phyloP scores from a whole-genome alignment of 1,140 invertebrate species.

The Cyrtorhinus lividipennis region DNA sequence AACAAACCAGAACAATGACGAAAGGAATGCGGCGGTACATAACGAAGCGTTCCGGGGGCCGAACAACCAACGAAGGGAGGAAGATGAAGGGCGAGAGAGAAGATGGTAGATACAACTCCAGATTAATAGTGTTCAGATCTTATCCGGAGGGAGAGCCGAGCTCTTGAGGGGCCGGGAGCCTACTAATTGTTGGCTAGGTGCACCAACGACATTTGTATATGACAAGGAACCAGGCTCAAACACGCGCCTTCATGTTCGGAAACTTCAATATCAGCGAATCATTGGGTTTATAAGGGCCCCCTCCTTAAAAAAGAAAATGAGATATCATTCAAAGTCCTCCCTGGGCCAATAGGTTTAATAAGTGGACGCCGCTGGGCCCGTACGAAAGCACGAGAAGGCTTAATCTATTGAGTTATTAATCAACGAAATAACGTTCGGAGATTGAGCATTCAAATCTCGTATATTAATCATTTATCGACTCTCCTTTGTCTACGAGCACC shows the following conservation, averaged over 20 bases:
- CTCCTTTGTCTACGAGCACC: neutral
- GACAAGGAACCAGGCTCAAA: neutral
- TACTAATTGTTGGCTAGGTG: conserved; percentile 6
- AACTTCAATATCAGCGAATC: neutral
- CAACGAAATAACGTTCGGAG: conserved; percentile 1
- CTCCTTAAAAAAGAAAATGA: neutral
- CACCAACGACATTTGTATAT: conserved; percentile 12
- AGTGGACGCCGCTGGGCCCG: neutral
- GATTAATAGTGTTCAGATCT: conserved; percentile 16
- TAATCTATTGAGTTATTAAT: conserved; percentile 3
- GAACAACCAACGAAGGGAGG: neutral
- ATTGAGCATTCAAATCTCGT: conserved; percentile 6
- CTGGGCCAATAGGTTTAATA: neutral
- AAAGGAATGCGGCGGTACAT: too few species aligned
- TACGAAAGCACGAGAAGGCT: neutral
- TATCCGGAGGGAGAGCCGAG: neutral
- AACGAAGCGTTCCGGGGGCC: neutral
- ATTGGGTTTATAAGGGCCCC: neutral
- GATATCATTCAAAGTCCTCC: neutral
- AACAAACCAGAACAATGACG: too few species aligned
- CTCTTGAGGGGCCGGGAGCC: neutral
- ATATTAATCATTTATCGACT: neutral
- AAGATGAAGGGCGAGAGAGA: neutral
- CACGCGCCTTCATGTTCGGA: neutral
- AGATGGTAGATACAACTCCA: conserved; percentile 10